Evolutionary conservation across 2,888 invertebrate species (phyloP).

Genomic region (Strigamia transsilvanica): DNA sequence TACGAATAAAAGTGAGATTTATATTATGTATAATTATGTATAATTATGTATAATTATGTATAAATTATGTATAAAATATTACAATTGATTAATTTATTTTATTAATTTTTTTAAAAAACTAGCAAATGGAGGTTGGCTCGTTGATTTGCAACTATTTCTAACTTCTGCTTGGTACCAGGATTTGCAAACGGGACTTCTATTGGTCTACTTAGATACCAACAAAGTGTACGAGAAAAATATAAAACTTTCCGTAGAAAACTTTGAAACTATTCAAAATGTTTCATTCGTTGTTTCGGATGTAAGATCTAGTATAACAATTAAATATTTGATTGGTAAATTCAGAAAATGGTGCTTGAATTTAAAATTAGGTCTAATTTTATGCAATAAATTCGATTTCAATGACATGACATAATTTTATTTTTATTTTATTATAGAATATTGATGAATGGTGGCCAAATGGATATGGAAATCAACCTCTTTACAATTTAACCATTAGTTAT

Average conservation of each 20-base stretch:
- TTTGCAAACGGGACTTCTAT: background rate
- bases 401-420: background rate
- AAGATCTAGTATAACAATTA: background rate
- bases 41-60: no score
- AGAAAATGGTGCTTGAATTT: no score
- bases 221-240: background rate
- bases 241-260: background rate
- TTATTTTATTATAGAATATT: background rate
- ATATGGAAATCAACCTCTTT: conserved; percentile 81
- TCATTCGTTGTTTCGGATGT: background rate
- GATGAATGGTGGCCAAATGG: conserved; percentile 96
- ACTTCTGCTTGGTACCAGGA: background rate
- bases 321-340: background rate
- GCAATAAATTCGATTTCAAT: background rate
- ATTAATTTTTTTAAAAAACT: background rate
- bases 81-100: background rate
- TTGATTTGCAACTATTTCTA: conserved; percentile 14
- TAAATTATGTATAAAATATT: background rate
- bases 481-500: conserved; percentile 71
- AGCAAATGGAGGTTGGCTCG: background rate
- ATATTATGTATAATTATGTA: no score
- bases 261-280: background rate
- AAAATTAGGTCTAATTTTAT: background rate
- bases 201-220: background rate
- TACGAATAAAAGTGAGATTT: background rate